Percentiles rank a stretch among this genome's conserved stretches.
These are phyloP conservation scores for Drosophila nigricruria DNA, from an alignment of 2,888 invertebrate species.

Conservation along the genomic window DNA sequence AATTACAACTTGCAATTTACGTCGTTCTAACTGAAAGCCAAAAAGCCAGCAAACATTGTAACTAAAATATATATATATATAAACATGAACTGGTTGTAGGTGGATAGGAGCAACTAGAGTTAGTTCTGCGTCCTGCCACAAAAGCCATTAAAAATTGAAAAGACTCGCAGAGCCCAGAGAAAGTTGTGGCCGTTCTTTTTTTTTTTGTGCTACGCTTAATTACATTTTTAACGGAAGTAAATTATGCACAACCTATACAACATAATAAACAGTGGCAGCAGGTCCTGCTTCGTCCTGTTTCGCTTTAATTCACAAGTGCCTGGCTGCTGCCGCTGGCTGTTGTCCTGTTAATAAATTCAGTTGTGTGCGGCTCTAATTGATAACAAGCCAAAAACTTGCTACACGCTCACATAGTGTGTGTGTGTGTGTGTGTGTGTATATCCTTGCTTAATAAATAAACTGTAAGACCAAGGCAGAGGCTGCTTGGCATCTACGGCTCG, in stretches of 20 bases:
- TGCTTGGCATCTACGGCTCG: constrained; percentile 58
- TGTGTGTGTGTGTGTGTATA: constrained; percentile 31
- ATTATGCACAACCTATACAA: constrained; percentile 76
- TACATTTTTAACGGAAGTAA: constrained; percentile 72
- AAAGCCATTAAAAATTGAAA: constrained; percentile 69
- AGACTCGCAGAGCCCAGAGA: constrained; percentile 8
- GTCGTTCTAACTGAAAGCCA: constrained; percentile 41
- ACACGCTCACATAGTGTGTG: not conserved
- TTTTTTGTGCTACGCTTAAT: constrained; percentile 63
- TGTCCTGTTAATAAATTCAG: constrained; percentile 73
- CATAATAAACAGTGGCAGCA: constrained; percentile 67
- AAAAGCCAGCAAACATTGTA: constrained; percentile 21
- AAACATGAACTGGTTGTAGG: not conserved
- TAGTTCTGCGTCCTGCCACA: constrained; percentile 28
- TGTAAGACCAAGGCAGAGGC: constrained; percentile 50
- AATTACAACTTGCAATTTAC: constrained; percentile 61
- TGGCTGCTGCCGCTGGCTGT: constrained; percentile 43
- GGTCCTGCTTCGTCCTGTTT: constrained; percentile 22
- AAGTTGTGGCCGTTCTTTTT: constrained; percentile 29
- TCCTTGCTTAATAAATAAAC: constrained; percentile 79
- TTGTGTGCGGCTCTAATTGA: constrained; percentile 73
- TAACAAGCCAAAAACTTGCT: constrained; percentile 72
- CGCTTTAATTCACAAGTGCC: constrained; percentile 57
- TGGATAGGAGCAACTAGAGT: not conserved
- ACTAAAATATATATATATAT: constrained; percentile 9